Evolutionary conservation across 1,140 invertebrate species (phyloP), one percentile per base, ranked within the genome.

Genomic region (Dreissena polymorpha): DNA sequence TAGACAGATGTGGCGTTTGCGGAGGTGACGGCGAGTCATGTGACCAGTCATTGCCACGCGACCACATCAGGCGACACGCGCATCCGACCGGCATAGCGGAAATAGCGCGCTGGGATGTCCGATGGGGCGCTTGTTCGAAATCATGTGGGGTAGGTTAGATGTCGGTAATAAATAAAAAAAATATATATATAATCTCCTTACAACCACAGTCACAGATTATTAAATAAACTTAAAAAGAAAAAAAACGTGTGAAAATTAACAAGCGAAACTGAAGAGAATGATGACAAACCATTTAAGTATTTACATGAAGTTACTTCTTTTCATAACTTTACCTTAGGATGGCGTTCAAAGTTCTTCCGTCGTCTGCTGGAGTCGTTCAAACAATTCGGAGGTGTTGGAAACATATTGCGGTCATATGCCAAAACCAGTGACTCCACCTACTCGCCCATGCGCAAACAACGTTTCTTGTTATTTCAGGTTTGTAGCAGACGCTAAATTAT

Each of bases 1-100:
- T 93, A 71, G 98, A 99, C 93, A 96, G 96, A 86, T 99, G 98
- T 90, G 94, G 98, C 53, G 95, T 96, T 85, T 99, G 98, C 89
- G 96, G 96, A 8, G 98, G 98, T 6, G 96, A 98, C 91, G 97
- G 96, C 8, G 95, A 95, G 29, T 95, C 96, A 85, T 99, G 98
- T 70, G 25, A 69, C 10, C 57, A 18, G 25, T 10, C 57, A 60
- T n/a, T 69, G 25, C 67, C 25, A 39, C 73, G 27, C 69, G 55
- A 71, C 13, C 18, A 57, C 8, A 63, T 10, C 10, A n/a, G 23
- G 25, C 14, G 39, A 7, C n/a, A 71, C 14, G 18, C 12, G 0
- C 50, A 60, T 21, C 25, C 16, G 18, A 67, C 70, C 16, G 57
- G 18, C 10, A 23, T 21, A 13, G 73, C 2, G 29, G 51, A 57